phyloP scores from a whole-genome alignment of 2,113 vertebrate species.

The Platycercus adscitus region DNA sequence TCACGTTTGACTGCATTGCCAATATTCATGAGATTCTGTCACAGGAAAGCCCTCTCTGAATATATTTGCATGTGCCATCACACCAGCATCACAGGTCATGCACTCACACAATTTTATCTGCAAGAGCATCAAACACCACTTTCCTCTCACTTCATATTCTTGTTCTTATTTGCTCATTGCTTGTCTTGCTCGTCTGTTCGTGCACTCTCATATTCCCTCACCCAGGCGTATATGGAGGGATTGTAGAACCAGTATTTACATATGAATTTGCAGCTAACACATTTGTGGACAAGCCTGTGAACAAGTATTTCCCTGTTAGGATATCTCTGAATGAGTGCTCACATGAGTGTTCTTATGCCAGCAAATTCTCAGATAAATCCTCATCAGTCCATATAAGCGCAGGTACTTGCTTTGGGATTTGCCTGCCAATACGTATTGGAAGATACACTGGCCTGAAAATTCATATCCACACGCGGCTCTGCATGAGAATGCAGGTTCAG shows the following conservation, averaged over 20 bases:
- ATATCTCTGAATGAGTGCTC: constrained; percentile 10
- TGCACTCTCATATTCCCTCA: background rate
- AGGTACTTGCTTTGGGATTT: constrained; percentile 51
- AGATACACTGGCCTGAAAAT: constrained; percentile 48
- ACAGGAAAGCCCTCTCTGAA: background rate
- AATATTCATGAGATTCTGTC: background rate
- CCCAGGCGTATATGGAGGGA: background rate
- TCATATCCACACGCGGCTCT: constrained; percentile 22
- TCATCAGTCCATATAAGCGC: constrained; percentile 54
- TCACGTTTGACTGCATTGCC: background rate
- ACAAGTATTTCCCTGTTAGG: constrained; percentile 27
- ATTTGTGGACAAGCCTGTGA: constrained; percentile 28
- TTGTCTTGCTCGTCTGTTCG: background rate
- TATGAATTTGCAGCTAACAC: background rate
- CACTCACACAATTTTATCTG: rapidly evolving
- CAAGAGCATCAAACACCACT: background rate
- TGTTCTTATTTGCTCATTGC: background rate
- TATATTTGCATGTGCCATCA: background rate
- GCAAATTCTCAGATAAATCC: constrained; percentile 53
- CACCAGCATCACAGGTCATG: background rate
- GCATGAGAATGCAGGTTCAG: constrained; percentile 29
- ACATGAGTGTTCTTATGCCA: constrained; percentile 37
- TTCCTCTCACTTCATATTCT: background rate
- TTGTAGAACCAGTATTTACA: background rate
- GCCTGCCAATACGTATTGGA: constrained; percentile 9